Percentiles rank a stretch among this genome's conserved stretches.
Evolutionary conservation across 2,888 invertebrate genomes (phyloP).

Genomic region (Drosophila cognata): DNA sequence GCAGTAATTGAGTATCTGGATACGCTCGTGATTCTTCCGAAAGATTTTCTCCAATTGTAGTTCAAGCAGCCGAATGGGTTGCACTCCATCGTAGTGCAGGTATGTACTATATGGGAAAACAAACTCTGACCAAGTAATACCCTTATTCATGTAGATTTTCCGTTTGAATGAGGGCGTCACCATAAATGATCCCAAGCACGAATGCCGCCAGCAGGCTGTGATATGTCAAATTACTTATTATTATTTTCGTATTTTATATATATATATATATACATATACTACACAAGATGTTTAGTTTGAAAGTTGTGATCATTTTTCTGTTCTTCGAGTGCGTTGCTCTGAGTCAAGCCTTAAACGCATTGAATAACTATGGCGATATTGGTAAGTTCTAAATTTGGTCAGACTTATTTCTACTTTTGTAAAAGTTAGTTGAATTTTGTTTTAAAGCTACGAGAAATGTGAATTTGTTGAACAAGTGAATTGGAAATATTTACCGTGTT

Average conservation of each 20-base stretch:
- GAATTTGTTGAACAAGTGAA: too few relatives aligned
- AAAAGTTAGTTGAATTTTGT: not conserved
- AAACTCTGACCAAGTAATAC: not conserved
- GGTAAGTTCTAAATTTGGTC: conserved; percentile 25
- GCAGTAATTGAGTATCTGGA: too few relatives aligned
- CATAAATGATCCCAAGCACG: conserved; percentile 60
- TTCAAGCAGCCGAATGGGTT: conserved; percentile 45
- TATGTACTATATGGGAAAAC: conserved; percentile 11
- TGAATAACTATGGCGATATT: conserved; percentile 43
- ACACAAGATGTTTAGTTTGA: conserved; percentile 22
- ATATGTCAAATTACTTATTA: too few relatives aligned
- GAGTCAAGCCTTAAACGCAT: conserved; percentile 5
- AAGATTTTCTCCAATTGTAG: too few relatives aligned
- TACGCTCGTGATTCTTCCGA: too few relatives aligned
- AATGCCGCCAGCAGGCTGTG: conserved; percentile 43
- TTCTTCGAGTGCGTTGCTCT: not conserved
- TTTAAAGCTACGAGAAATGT: too few relatives aligned
- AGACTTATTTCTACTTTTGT: not conserved
- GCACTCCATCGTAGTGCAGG: conserved; percentile 25
- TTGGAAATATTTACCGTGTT: too few relatives aligned
- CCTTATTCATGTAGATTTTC: conserved; percentile 34
- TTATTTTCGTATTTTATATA: not conserved
- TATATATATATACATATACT: not conserved
- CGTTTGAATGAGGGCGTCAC: conserved; percentile 49
- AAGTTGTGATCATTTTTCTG: not conserved